These are phyloP conservation scores for Zingel zingel DNA, from an alignment of 2,113 vertebrate genomes.

Conservation along the genomic window DNA sequence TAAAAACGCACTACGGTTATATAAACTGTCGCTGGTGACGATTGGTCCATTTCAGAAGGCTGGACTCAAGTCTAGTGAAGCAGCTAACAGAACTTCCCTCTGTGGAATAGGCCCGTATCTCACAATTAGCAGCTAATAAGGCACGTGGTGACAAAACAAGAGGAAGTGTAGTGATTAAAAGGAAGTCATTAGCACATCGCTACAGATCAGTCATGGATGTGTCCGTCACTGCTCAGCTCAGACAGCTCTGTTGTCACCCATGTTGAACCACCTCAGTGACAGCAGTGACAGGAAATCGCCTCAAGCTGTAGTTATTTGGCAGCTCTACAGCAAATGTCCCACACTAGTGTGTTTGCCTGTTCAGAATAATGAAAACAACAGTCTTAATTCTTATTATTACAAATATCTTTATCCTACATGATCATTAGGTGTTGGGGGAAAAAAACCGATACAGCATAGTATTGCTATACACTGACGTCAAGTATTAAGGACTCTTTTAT, in stretches of 20 bases:
- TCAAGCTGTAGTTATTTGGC: conserved; percentile 31
- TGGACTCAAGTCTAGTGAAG: conserved; percentile 9
- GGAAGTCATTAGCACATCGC: conserved; percentile 11
- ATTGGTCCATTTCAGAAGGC: neutral
- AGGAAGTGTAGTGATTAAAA: conserved; percentile 47
- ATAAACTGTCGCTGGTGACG: neutral
- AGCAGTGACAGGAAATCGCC: conserved; percentile 27
- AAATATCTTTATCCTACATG: neutral
- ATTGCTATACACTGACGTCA: too few relatives aligned
- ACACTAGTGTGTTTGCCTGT: neutral
- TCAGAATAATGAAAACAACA: conserved; percentile 25
- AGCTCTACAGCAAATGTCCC: conserved; percentile 36
- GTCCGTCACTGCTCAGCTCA: conserved; percentile 28
- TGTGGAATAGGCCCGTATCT: conserved; percentile 27
- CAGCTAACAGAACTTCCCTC: conserved; percentile 53
- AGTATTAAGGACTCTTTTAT: too few relatives aligned
- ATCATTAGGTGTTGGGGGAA: neutral
- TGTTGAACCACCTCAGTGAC: conserved; percentile 21
- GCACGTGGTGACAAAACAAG: conserved; percentile 51
- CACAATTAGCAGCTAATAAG: conserved; percentile 51
- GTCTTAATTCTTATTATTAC: conserved; percentile 21
- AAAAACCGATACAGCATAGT: too few relatives aligned
- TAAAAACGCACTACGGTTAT: neutral
- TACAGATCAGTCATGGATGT: conserved; percentile 25
- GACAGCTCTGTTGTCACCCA: conserved; percentile 17